Evolutionary conservation across 1,140 invertebrate species (phyloP).

Genomic region (Palaemon carinicauda): DNA sequence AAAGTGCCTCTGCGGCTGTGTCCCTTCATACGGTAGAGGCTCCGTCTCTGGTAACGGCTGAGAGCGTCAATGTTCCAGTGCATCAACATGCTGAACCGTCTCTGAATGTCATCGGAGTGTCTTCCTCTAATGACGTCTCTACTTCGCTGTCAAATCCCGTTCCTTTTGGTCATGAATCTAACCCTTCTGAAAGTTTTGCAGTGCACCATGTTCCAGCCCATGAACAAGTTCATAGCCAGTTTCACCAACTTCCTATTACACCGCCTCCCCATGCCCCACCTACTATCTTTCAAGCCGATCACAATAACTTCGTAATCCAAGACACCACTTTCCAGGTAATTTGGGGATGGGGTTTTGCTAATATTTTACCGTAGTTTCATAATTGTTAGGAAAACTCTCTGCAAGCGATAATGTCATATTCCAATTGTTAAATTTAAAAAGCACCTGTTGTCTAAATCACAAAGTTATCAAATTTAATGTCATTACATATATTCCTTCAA

Average conservation of each 20-base stretch:
- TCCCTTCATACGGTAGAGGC: not conserved
- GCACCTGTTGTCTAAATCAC: too few relatives aligned
- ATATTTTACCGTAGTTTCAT: too few relatives aligned
- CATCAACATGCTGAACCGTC: not conserved
- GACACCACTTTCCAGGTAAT: conserved; percentile 45
- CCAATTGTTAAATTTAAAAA: too few relatives aligned
- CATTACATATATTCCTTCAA: too few relatives aligned
- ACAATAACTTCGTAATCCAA: conserved; percentile 30
- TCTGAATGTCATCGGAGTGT: too few relatives aligned
- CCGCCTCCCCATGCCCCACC: not conserved
- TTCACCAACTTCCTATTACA: not conserved
- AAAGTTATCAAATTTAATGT: too few relatives aligned
- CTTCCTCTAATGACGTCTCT: not conserved
- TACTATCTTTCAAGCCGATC: not conserved
- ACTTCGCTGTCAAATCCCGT: not conserved
- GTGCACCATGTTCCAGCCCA: not conserved
- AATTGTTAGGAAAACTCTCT: too few relatives aligned
- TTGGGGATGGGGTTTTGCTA: not conserved
- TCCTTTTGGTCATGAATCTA: not conserved
- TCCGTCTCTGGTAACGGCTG: not conserved
- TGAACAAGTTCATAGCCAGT: not conserved
- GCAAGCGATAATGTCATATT: too few relatives aligned
- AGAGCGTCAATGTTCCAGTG: not conserved
- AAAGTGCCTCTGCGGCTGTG: not conserved
- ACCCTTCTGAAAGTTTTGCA: not conserved